Evolutionary conservation across 2,113 vertebrate genomes (phyloP).

Genomic region (Anguilla rostrata): DNA sequence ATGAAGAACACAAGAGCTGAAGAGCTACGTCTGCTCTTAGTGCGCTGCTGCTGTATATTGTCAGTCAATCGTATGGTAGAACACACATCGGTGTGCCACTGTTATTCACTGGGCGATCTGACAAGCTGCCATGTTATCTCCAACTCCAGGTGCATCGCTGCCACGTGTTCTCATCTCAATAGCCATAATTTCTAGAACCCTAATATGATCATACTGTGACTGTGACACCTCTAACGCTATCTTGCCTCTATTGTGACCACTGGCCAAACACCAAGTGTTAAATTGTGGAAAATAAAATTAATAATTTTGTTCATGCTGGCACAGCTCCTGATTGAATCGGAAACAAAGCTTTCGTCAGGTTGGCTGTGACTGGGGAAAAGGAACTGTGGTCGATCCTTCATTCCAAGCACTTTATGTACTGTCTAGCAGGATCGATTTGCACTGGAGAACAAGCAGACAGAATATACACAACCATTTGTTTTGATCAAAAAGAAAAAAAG

Average conservation of each 20-base stretch:
- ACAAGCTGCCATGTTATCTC: not conserved
- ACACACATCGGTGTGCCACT: slow-evolving; percentile 11
- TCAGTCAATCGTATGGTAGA: not conserved
- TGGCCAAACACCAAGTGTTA: not conserved
- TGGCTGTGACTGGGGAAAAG: slow-evolving; percentile 15
- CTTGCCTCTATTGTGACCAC: not conserved
- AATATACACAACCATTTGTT: slow-evolving; percentile 67
- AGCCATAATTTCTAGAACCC: not conserved
- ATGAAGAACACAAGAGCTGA: not conserved
- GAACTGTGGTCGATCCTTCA: slow-evolving; percentile 63
- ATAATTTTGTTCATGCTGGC: not conserved
- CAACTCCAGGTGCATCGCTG: not conserved
- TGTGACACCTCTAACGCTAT: not conserved
- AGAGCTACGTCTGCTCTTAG: not conserved
- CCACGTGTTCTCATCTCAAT: not conserved
- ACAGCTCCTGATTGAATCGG: slow-evolving; percentile 4
- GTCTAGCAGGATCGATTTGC: slow-evolving; percentile 77
- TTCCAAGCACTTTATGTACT: slow-evolving; percentile 86
- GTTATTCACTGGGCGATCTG: not conserved
- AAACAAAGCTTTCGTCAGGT: slow-evolving; percentile 10
- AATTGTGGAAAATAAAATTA: not conserved
- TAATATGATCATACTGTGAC: not conserved
- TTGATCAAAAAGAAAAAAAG: slow-evolving; percentile 64
- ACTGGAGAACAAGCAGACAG: slow-evolving; percentile 83
- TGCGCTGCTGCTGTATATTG: not conserved